Evolutionary conservation across 2,797 vertebrate genomes (phyloP), one percentile per base, ranked within the genome.

Genomic region (Bucorvus abyssinicus): DNA sequence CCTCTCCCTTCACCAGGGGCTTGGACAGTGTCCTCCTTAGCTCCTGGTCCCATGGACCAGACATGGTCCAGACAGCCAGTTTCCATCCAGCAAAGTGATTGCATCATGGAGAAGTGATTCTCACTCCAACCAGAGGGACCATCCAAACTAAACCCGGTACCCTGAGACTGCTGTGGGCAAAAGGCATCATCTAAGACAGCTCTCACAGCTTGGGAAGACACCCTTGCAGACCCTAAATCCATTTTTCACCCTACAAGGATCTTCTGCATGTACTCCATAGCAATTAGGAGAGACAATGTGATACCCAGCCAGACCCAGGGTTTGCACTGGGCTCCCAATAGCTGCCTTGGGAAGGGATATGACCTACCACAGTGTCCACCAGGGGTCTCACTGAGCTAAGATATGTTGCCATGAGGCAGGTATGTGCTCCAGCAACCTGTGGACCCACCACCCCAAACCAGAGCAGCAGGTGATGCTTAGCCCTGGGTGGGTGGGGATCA

Each of bases 211-310:
- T 30, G 34, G n/a, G 29, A 81, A 85, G 34, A 75, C 14, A n/a
- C 3, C 14, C 23, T 36, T 29, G 27, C 13, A 85, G 59, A 32
- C 16, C 9, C 3, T 19, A 32, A 42, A 71, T 40, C 24, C 18
- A 19, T 17, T 67, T 69, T 36, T 59, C 34, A 67, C 11, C 32
- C 63, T 29, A 36, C 12, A 45, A 53, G 29, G 21, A 56, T 53
- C n/a, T 67, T 44, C 38, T 38, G 30, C 27, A 52, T 0, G 1
- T 6, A 5, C 74, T 64, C 20, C 32, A 26, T 0, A 38, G n/a
- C 21, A 42, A 14, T 30, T 9, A 36, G 12, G 19, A 76, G 20
- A 73, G 44, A 5, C 34, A 19, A 32, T 3, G 1, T 8, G 36
- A 57, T 1, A 29, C 10, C 6, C 36, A 50, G 24, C 8, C 0